Conservation (phyloP, 2,888 invertebrate species). For the Brachypterus glaber region DNA sequence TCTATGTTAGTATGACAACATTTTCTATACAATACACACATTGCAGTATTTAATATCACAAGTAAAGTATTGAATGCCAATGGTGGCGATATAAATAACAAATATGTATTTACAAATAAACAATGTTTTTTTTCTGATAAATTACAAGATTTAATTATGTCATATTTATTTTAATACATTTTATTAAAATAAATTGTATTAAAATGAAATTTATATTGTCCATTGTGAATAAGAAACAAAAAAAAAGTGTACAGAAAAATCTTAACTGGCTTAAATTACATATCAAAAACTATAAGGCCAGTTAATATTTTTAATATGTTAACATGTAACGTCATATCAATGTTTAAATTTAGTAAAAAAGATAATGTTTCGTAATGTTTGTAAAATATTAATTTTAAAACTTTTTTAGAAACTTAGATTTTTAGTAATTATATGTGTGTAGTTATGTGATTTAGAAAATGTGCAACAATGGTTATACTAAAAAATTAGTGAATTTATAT, state of each 20-base stretch:
- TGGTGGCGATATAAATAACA: too few species aligned
- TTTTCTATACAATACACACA: too few species aligned
- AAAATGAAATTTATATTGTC: conserved; percentile 1
- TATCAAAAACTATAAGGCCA: conserved; percentile 26
- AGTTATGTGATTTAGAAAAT: conserved; percentile 29
- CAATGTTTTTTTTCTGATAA: too few species aligned
- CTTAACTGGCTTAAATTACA: conserved; percentile 26
- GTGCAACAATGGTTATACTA: conserved; percentile 12
- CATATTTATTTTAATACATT: background rate
- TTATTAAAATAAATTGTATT: background rate
- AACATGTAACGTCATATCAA: conserved; percentile 28
- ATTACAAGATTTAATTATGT: too few species aligned
- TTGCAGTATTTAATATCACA: too few species aligned
- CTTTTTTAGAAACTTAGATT: conserved; percentile 10
- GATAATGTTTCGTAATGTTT: background rate
- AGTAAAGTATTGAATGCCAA: too few species aligned
- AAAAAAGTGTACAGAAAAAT: conserved; percentile 16
- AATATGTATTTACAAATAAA: too few species aligned
- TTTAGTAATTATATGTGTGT: conserved; percentile 35
- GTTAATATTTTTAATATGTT: conserved; percentile 10
- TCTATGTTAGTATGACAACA: too few species aligned
- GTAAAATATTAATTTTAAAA: background rate
- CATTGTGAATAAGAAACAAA: background rate
- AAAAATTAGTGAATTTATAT: conserved; percentile 3
- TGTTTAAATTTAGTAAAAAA: conserved; percentile 20